These are phyloP conservation scores for Melanargia galathea DNA, from an alignment of 2,888 invertebrate genomes.

Conservation along the genomic window DNA sequence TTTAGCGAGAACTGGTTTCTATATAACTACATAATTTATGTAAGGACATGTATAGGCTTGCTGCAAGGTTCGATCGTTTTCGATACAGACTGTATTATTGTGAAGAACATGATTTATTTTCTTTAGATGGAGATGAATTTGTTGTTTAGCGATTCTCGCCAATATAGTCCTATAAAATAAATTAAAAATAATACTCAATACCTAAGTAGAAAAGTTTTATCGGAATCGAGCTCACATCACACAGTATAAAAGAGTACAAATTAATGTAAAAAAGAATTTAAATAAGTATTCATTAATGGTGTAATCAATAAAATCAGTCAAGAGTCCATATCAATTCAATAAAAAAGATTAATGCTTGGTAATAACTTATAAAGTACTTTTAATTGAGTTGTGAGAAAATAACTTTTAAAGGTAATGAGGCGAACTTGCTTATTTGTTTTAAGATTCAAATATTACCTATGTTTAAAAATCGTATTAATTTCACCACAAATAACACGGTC, in stretches of 20 bases:
- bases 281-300: background rate
- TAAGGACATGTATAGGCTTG: too few relatives aligned
- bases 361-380: background rate
- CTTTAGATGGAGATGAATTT: too few relatives aligned
- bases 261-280: background rate
- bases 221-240: slow-evolving; percentile 33
- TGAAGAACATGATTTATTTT: too few relatives aligned
- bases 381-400: background rate
- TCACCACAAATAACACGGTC: too few relatives aligned
- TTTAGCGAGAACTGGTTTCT: slow-evolving; percentile 17
- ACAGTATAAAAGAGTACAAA: slow-evolving; percentile 4
- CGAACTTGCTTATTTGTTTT: background rate
- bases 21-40: background rate
- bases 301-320: background rate
- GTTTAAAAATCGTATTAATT: too few relatives aligned
- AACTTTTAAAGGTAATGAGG: background rate
- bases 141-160: background rate
- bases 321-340: background rate
- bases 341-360: background rate
- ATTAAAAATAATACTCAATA: slow-evolving; percentile 15
- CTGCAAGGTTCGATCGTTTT: too few relatives aligned
- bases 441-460: too few relatives aligned
- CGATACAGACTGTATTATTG: too few relatives aligned
- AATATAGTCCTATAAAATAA: background rate
- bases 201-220: slow-evolving; percentile 7